Evolutionary conservation across 2,888 invertebrate species (phyloP).

Genomic region (Eumacrocentrus americanus): DNA sequence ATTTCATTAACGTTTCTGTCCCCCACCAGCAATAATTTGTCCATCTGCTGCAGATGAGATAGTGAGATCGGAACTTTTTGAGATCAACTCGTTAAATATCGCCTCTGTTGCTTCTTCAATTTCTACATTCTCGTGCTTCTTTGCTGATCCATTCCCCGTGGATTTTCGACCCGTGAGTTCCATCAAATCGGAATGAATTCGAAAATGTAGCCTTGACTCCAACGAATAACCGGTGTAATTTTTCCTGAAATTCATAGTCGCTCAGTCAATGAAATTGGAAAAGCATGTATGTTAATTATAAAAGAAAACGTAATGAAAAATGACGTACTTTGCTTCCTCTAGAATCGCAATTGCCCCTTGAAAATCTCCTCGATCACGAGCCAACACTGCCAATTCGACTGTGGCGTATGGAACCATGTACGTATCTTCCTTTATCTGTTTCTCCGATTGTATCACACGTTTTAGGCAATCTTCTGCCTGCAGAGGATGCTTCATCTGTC

Average conservation of each 20-base stretch:
- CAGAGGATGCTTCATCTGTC: conserved; percentile 77
- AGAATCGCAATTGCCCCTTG: conserved; percentile 74
- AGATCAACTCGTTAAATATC: conserved; percentile 30
- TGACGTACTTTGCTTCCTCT: conserved; percentile 80
- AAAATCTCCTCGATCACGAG: conserved; percentile 72
- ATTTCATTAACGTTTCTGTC: not conserved
- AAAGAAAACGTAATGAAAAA: conserved; percentile 8
- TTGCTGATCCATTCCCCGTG: conserved; percentile 19
- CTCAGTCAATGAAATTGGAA: conserved; percentile 52
- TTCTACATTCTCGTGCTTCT: not conserved
- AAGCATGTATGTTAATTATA: not conserved
- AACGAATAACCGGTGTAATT: conserved; percentile 86
- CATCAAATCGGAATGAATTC: conserved; percentile 78
- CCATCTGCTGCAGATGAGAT: not conserved
- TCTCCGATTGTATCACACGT: conserved; percentile 70
- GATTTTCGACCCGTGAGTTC: conserved; percentile 59
- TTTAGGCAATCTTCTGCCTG: conserved; percentile 79
- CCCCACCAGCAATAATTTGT: not conserved
- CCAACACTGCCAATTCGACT: conserved; percentile 83
- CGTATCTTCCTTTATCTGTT: conserved; percentile 78
- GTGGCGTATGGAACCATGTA: conserved; percentile 86
- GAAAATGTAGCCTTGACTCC: conserved; percentile 88
- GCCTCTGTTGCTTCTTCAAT: conserved; percentile 36
- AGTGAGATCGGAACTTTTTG: not conserved
- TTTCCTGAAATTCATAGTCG: no score